These are phyloP conservation scores for Antrozous pallidus DNA, from an alignment of 2,797 vertebrate genomes.

Conservation along the genomic window DNA sequence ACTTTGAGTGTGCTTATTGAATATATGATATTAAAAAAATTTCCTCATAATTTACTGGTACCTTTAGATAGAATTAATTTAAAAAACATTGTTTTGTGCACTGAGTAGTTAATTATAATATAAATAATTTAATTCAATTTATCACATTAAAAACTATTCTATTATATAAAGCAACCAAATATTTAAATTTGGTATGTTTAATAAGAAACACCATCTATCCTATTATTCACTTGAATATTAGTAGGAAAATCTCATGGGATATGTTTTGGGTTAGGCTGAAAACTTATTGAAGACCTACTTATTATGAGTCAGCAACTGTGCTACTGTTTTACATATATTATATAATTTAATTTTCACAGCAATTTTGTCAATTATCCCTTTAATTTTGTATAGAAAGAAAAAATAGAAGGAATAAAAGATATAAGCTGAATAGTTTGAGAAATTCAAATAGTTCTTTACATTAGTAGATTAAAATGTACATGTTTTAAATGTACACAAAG, in stretches of 20 bases:
- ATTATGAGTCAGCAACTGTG: not conserved
- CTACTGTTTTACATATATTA: not conserved
- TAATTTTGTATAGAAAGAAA: not conserved
- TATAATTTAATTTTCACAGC: not conserved
- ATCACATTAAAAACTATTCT: not conserved
- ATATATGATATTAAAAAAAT: conserved; percentile 4
- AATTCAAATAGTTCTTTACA: conserved; percentile 18
- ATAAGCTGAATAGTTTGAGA: not conserved
- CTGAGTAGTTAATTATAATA: not conserved
- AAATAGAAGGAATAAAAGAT: not conserved
- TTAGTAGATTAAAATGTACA: not conserved
- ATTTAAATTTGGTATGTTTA: conserved; percentile 1
- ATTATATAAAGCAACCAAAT: not conserved
- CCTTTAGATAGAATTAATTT: not conserved
- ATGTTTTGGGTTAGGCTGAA: not conserved
- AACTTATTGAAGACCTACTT: not conserved
- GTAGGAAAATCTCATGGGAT: not conserved
- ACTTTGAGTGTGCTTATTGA: not conserved
- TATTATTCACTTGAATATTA: not conserved
- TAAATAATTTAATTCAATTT: not conserved
- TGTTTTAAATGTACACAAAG: conserved; percentile 23
- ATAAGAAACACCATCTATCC: not conserved
- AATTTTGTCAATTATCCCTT: not conserved
- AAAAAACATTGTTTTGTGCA: not conserved
- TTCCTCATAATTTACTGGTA: not conserved